Base-by-base conservation (phyloP, 2,888 invertebrate species). In the Epirrita christyi region DNA sequence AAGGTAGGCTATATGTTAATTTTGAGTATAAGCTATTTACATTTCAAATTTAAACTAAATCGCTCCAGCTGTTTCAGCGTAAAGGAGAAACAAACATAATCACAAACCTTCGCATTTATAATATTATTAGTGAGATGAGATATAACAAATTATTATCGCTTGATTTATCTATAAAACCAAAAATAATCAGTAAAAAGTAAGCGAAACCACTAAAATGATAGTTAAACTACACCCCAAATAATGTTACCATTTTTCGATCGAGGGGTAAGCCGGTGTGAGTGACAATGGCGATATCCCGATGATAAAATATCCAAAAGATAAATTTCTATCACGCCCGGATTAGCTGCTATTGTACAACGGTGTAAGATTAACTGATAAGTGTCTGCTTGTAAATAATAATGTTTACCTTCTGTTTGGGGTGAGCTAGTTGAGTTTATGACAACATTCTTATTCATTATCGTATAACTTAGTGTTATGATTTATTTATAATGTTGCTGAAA, bases 341-440 rank as follows among this genome's bases (percentile, higher is more conserved):
- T 91, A 91, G 86, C 84, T 63, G 63, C 78, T 72, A 88, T 91
- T 92, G 91, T 90, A 73, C 68, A 70, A 73, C 81, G 73, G 88
- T 86, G 88, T 86, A 88, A 91, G 91, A 92, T 92, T 90, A 90
- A 88, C 86, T 87, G 91, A 92, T 92, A 91, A 90, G 90, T 90
- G 87, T 85, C 82, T 83, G 69, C 83, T 85, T 76, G 85, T 84
- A 88, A 90, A 89, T 90, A 90, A 90, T 90, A 91, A 85, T 88
- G 87, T 88, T 86, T 86, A 72, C 80, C 78, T 80, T 75, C 68
- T 71, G 70, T 68, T 73, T 67, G 76, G 81, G 80, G 70, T 71
- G 70, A 43, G 15, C 40, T 13, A 37, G 29, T 29, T 55, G 61
- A 47, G 41, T 55, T 49, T 56, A 46, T 54, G 37, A 54, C 50